Conservation (phyloP, 2,797 vertebrate species). For the Pempheris klunzingeri region DNA sequence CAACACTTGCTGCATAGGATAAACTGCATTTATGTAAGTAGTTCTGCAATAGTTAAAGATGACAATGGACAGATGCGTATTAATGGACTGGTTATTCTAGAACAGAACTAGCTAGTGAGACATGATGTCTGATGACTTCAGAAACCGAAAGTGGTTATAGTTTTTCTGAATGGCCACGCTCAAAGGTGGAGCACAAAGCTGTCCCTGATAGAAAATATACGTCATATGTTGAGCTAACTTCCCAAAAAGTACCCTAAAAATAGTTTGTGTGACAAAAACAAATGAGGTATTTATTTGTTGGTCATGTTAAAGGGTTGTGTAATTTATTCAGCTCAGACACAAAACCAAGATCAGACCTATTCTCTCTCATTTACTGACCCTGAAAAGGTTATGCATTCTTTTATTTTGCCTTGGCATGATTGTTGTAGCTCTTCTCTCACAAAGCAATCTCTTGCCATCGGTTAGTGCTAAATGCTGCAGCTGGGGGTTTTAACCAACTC, state of each 20-base stretch:
- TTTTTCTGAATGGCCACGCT: no score
- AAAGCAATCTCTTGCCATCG: constrained; percentile 7
- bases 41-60: background rate
- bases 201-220: no score
- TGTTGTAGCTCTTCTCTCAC: background rate
- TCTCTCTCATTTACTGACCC: constrained; percentile 12
- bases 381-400: constrained; percentile 27
- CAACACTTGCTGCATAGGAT: background rate
- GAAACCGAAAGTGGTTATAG: no score
- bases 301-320: background rate
- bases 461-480: constrained; percentile 4
- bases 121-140: no score
- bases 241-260: no score
- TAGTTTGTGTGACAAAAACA: background rate
- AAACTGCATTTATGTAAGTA: background rate
- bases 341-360: constrained; percentile 11
- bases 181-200: no score
- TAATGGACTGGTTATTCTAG: background rate
- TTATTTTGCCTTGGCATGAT: constrained; percentile 14
- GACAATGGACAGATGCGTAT: background rate
- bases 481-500: constrained; percentile 36
- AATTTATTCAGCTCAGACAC: constrained; percentile 26
- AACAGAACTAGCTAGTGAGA: no score
- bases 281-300: background rate
- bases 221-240: no score